Conservation (phyloP, 2,113 vertebrate species). For the Lamprotornis superbus region DNA sequence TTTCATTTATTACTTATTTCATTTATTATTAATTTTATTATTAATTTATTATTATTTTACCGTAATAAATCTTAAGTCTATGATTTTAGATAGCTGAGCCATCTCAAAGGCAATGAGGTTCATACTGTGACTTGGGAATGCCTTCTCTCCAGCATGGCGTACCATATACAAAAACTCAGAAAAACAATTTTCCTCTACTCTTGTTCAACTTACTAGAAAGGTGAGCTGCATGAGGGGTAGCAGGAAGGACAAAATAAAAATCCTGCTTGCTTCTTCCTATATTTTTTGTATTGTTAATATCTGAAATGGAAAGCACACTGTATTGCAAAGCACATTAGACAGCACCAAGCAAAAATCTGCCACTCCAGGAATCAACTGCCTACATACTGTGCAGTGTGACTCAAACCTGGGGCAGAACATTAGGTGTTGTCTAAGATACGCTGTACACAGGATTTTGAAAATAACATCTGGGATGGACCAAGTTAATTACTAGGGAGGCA, state of each 20-base stretch:
- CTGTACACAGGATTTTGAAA: background rate
- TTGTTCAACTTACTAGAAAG: background rate
- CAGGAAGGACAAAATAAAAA: background rate
- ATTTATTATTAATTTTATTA: background rate
- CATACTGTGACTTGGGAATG: background rate
- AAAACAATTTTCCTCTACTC: background rate
- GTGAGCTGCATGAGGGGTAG: background rate
- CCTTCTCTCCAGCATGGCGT: rapidly evolving
- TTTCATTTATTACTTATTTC: background rate
- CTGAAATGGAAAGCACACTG: background rate
- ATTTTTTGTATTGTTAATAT: background rate
- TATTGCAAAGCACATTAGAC: background rate
- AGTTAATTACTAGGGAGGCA: background rate
- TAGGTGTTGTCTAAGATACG: background rate
- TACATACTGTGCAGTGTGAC: too few species aligned
- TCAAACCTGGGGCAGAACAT: background rate
- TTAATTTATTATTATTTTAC: background rate
- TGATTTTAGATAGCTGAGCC: background rate
- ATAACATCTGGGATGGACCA: background rate
- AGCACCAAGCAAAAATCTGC: background rate
- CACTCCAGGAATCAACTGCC: background rate
- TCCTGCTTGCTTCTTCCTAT: background rate
- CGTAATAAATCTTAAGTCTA: too few species aligned
- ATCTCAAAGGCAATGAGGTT: background rate
- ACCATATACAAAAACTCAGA: rapidly evolving